Evolutionary conservation across 1,140 invertebrate species (phyloP).

Genomic region (Calliphora vicina): DNA sequence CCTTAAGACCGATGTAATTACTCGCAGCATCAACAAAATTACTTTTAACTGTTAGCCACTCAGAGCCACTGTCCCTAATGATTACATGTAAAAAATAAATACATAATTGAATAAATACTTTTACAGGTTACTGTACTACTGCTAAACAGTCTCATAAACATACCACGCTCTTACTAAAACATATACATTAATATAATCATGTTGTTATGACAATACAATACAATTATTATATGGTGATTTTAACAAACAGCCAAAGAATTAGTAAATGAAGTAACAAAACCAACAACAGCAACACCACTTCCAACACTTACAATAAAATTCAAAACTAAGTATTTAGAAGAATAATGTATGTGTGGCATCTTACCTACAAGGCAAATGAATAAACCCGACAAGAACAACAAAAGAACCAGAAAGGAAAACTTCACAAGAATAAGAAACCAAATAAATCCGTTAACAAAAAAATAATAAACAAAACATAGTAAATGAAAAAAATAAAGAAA

Average conservation of each 20-base stretch:
- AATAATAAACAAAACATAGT: neutral
- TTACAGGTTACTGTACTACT: too few species aligned
- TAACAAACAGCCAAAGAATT: neutral
- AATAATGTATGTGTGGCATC: too few species aligned
- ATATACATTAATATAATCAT: neutral
- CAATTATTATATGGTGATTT: conserved; percentile 1
- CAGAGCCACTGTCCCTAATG: too few species aligned
- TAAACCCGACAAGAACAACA: neutral
- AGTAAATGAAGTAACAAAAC: neutral
- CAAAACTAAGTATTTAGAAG: neutral
- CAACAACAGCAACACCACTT: neutral
- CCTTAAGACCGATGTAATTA: too few species aligned
- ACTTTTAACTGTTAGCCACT: too few species aligned
- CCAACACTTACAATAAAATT: neutral
- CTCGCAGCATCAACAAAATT: too few species aligned
- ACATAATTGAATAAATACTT: too few species aligned
- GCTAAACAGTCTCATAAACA: too few species aligned
- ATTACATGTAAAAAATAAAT: too few species aligned
- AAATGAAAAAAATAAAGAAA: neutral
- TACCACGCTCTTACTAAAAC: too few species aligned
- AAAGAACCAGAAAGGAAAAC: neutral
- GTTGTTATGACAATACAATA: neutral
- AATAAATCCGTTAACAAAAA: conserved; percentile 33
- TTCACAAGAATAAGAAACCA: conserved; percentile 16
- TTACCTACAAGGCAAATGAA: neutral